These are phyloP conservation scores for Ceyx cyanopectus DNA, from an alignment of 2,113 vertebrate genomes.

Conservation along the genomic window DNA sequence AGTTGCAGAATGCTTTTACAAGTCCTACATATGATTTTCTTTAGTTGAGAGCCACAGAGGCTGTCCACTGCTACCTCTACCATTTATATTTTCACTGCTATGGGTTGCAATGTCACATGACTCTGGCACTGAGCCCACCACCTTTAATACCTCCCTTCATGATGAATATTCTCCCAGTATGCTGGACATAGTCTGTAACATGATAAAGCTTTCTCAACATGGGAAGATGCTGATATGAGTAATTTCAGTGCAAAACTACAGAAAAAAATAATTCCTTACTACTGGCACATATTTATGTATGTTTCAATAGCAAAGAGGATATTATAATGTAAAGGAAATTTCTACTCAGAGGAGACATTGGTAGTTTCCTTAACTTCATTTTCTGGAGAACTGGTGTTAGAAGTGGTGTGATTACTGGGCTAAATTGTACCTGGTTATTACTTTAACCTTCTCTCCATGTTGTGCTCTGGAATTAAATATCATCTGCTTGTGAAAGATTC, in stretches of 20 bases:
- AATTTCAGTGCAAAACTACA: not conserved
- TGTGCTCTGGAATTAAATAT: not conserved
- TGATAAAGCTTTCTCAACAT: not conserved
- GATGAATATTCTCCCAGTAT: not conserved
- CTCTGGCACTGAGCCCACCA: not conserved
- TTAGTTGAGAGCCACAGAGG: not conserved
- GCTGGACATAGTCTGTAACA: not conserved
- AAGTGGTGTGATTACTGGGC: not conserved
- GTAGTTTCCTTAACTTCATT: not conserved
- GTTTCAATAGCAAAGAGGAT: not conserved
- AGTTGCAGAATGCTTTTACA: not conserved
- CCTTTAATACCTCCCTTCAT: not conserved
- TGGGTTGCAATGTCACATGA: not conserved
- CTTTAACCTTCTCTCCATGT: not conserved
- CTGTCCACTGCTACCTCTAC: not conserved
- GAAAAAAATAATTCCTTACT: not conserved
- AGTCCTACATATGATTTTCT: not conserved
- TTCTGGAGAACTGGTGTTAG: not conserved
- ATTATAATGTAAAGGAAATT: not conserved
- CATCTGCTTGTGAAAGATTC: not conserved
- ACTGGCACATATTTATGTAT: not conserved
- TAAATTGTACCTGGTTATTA: not conserved
- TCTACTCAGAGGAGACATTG: not conserved
- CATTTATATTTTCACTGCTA: not conserved
- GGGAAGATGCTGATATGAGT: not conserved